A percentile compares a stretch with the other conserved stretches of the same genome.
Conservation (phyloP, 2,113 vertebrate species). For the Lamprologus ornatipinnis region DNA sequence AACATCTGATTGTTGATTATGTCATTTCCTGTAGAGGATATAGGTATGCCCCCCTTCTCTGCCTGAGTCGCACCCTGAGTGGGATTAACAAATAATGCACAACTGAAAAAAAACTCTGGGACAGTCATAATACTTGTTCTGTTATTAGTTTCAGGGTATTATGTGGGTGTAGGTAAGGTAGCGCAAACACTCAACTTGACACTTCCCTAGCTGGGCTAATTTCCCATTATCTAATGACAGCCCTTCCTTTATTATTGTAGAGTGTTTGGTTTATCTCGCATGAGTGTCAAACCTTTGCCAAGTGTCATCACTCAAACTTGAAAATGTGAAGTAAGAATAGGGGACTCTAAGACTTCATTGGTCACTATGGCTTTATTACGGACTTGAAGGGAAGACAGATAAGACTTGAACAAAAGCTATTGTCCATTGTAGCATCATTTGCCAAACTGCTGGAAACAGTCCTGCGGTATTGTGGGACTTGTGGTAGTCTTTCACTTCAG, state of each 20-base stretch:
- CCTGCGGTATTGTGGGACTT: neutral
- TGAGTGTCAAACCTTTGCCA: neutral
- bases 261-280: slow-evolving; percentile 19
- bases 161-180: neutral
- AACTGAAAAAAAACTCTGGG: neutral
- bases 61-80: neutral
- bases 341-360: neutral
- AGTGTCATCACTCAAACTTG: neutral
- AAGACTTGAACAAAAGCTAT: slow-evolving; percentile 43
- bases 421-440: slow-evolving; percentile 21
- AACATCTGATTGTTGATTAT: neutral
- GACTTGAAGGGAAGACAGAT: slow-evolving; percentile 38
- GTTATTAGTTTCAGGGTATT: neutral
- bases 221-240: neutral
- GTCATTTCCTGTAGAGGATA: slow-evolving; percentile 21
- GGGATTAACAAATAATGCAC: neutral
- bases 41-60: neutral
- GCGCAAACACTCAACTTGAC: neutral
- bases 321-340: neutral
- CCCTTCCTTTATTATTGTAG: slow-evolving; percentile 6
- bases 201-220: neutral
- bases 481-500: neutral
- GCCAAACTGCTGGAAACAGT: slow-evolving; percentile 2
- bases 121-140: neutral
- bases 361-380: slow-evolving; percentile 14